Evolutionary conservation across 2,797 vertebrate species (phyloP).

Genomic region (Poeciliopsis paucimaculata): DNA sequence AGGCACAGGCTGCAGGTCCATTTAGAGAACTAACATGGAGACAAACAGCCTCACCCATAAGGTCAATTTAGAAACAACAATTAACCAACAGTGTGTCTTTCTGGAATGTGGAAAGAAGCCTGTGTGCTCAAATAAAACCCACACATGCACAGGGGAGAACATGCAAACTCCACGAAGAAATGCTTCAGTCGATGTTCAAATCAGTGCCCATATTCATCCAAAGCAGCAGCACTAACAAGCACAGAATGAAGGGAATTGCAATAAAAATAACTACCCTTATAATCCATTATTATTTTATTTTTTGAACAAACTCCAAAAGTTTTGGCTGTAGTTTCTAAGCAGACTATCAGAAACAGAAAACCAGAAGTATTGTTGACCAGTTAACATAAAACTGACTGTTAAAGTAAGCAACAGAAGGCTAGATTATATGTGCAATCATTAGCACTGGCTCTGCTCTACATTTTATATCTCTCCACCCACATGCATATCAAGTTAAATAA

Average conservation of each 20-base stretch:
- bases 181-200: background rate
- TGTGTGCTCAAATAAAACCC: slow-evolving; percentile 1
- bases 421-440: background rate
- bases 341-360: background rate
- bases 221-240: background rate
- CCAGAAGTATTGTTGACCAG: background rate
- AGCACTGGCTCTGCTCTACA: background rate
- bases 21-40: background rate
- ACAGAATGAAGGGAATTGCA: background rate
- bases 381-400: background rate
- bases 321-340: background rate
- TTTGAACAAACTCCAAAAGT: background rate
- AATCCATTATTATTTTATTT: background rate
- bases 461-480: background rate
- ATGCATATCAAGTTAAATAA: background rate
- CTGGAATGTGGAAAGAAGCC: background rate
- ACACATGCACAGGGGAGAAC: background rate
- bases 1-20: background rate
- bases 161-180: background rate
- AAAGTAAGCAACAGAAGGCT: background rate
- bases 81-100: background rate
- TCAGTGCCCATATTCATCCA: background rate
- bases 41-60: background rate
- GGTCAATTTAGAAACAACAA: slow-evolving; percentile 4
- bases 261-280: background rate